Conservation (phyloP, 2,888 invertebrate species). For the Elysia crispata region DNA sequence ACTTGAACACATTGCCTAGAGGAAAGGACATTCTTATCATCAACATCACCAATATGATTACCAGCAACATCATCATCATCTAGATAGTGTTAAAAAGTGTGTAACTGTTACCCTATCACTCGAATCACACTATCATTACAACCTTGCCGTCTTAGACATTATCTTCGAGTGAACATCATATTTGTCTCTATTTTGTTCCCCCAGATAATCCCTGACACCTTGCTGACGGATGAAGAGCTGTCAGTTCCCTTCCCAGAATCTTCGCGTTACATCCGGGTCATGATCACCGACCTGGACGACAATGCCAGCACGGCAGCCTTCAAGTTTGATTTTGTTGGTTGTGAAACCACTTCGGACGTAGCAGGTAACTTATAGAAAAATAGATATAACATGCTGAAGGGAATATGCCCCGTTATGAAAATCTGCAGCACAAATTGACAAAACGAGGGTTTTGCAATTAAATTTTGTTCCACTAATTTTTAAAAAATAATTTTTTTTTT, state of each 20-base stretch:
- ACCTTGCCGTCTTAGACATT: no score
- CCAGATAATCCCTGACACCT: slow-evolving; percentile 41
- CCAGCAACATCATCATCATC: background rate
- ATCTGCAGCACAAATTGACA: no score
- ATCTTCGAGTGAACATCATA: no score
- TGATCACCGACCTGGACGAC: slow-evolving; percentile 52
- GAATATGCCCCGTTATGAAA: background rate
- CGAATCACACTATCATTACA: no score
- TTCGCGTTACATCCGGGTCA: slow-evolving; percentile 58
- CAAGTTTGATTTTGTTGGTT: slow-evolving; percentile 66
- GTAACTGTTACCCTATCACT: no score
- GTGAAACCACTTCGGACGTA: slow-evolving; percentile 53
- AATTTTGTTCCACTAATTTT: no score
- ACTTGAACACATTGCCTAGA: no score
- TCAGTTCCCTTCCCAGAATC: slow-evolving; percentile 49
- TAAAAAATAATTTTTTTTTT: no score
- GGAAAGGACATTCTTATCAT: background rate
- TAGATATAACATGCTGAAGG: background rate
- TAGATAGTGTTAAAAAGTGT: no score
- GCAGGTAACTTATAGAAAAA: background rate
- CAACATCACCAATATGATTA: background rate
- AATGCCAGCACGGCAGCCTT: slow-evolving; percentile 50
- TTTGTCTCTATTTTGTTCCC: no score
- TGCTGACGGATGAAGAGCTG: slow-evolving; percentile 42
- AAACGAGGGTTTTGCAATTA: no score